phyloP scores from a whole-genome alignment of 2,888 invertebrate genomes.

The Syrista parreyssii region DNA sequence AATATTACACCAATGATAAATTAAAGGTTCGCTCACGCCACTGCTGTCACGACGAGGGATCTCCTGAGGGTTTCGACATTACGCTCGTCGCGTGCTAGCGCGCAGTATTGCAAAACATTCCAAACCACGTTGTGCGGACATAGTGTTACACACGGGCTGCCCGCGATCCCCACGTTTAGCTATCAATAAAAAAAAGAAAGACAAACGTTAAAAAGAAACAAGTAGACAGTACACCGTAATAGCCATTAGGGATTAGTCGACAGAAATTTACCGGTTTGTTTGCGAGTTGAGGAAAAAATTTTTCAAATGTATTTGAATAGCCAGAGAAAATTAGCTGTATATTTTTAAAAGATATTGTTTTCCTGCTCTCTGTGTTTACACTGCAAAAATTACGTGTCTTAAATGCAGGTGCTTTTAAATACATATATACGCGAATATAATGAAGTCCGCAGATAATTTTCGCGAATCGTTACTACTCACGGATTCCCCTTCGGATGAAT shows the following conservation, averaged over 20 bases:
- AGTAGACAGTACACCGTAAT: neutral
- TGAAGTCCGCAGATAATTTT: neutral
- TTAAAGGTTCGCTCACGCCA: slow-evolving; percentile 14
- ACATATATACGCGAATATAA: neutral
- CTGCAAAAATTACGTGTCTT: neutral
- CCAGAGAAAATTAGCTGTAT: neutral
- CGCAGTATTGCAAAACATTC: slow-evolving; percentile 17
- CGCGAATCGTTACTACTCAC: neutral
- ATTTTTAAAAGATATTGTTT: neutral
- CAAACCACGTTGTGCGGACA: slow-evolving; percentile 6
- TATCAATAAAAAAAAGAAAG: neutral
- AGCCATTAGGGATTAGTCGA: neutral
- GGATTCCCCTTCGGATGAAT: neutral
- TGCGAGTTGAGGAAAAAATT: neutral
- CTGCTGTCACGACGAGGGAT: slow-evolving; percentile 27
- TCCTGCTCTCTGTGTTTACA: neutral
- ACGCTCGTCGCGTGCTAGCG: slow-evolving; percentile 19
- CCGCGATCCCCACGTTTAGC: neutral
- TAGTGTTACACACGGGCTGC: neutral
- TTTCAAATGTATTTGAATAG: neutral
- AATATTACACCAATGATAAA: neutral
- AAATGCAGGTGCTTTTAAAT: neutral
- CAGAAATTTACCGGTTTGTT: neutral
- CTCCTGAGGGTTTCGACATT: slow-evolving; percentile 30
- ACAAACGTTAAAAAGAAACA: neutral